phyloP scores from a whole-genome alignment of 2,113 vertebrate species.

The Python bivittatus region DNA sequence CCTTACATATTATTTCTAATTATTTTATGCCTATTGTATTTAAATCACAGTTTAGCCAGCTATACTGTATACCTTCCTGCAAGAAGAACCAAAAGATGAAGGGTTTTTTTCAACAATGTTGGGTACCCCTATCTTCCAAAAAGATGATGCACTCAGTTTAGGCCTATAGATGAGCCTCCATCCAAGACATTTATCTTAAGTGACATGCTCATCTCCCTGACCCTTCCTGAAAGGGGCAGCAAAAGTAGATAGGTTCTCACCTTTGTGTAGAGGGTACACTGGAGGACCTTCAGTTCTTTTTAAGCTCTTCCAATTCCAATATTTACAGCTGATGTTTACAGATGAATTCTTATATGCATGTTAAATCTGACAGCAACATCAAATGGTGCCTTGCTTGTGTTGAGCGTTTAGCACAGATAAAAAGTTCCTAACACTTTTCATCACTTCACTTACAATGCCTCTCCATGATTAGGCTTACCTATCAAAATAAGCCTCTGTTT shows the following conservation, averaged over 20 bases:
- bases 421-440: not conserved
- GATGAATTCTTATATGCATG: not conserved
- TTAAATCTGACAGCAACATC: not conserved
- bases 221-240: not conserved
- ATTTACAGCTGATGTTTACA: not conserved
- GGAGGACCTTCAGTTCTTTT: not conserved
- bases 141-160: not conserved
- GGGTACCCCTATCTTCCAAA: not conserved
- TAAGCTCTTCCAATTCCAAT: not conserved
- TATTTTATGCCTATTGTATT: not conserved
- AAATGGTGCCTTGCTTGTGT: not conserved
- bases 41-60: not conserved
- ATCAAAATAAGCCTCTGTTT: not conserved
- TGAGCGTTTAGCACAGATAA: not conserved
- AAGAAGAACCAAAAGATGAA: not conserved
- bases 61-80: not conserved
- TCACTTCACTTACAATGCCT: not conserved
- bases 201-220: not conserved
- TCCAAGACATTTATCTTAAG: not conserved
- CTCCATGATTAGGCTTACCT: not conserved
- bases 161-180: not conserved
- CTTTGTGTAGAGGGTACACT: not conserved
- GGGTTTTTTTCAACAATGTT: not conserved
- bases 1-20: not conserved
- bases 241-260: not conserved